These are phyloP conservation scores for Falco berigora DNA, from an alignment of 2,797 vertebrate species.

Conservation along the genomic window DNA sequence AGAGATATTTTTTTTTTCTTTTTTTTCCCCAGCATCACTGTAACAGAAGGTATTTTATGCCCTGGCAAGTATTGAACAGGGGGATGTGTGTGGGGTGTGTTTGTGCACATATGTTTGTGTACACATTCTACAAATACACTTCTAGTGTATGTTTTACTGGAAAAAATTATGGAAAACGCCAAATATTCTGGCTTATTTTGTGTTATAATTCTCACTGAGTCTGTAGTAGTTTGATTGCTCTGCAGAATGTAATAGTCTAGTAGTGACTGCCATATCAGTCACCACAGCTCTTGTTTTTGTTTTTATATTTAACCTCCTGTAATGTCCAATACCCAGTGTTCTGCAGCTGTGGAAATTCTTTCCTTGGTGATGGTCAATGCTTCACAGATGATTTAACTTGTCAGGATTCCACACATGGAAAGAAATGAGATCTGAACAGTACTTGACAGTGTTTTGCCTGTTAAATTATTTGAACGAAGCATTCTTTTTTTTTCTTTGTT, in stretches of 20 bases:
- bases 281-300: not conserved
- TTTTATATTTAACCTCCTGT: not conserved
- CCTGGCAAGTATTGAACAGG: not conserved
- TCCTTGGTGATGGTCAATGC: not conserved
- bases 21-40: not conserved
- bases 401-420: not conserved
- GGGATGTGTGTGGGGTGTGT: too few relatives aligned
- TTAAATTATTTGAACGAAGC: not conserved
- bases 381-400: not conserved
- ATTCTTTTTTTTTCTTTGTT: not conserved
- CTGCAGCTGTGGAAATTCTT: not conserved
- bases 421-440: not conserved
- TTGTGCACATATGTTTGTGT: not conserved
- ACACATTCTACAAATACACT: not conserved
- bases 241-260: not conserved
- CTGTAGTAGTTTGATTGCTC: not conserved
- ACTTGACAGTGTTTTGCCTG: not conserved
- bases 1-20: not conserved
- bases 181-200: not conserved
- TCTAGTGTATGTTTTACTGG: not conserved
- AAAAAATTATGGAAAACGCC: not conserved
- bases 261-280: not conserved
- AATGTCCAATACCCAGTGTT: not conserved
- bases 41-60: not conserved
- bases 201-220: not conserved